phyloP scores from a whole-genome alignment of 2,888 invertebrate species.

The Drosophila nr. perissopoda region DNA sequence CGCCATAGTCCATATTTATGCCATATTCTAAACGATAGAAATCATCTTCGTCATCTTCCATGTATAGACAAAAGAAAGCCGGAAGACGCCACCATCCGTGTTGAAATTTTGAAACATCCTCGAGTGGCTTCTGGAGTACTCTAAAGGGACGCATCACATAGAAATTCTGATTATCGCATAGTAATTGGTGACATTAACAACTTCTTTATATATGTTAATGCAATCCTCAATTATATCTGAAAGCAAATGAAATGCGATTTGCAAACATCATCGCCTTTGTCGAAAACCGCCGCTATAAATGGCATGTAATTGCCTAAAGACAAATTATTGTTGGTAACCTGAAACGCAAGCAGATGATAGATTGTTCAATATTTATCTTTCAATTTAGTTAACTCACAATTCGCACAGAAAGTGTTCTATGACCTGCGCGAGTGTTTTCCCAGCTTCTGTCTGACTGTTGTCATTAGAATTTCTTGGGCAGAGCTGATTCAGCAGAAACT shows the following conservation, averaged over 20 bases:
- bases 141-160: background rate
- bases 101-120: slow-evolving; percentile 1
- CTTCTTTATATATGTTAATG: background rate
- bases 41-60: background rate
- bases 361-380: background rate
- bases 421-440: background rate
- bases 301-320: slow-evolving; percentile 2
- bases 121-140: background rate
- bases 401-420: slow-evolving; percentile 10
- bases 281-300: background rate
- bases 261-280: too few relatives aligned
- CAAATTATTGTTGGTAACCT: slow-evolving; percentile 1
- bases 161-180: background rate
- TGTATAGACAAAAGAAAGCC: background rate
- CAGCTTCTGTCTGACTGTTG: background rate
- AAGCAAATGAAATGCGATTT: background rate
- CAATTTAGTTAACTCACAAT: background rate
- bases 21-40: slow-evolving; percentile 5
- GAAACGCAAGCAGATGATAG: background rate
- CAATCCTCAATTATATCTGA: background rate
- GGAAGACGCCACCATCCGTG: slow-evolving; percentile 28
- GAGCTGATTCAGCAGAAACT: slow-evolving; percentile 5
- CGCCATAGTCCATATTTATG: slow-evolving; percentile 6
- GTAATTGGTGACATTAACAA: slow-evolving; percentile 3
- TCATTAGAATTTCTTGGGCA: background rate